Percentiles rank a stretch among this genome's conserved stretches.
phyloP scores from a whole-genome alignment of 2,113 vertebrate species.

The Entelurus aequoreus region DNA sequence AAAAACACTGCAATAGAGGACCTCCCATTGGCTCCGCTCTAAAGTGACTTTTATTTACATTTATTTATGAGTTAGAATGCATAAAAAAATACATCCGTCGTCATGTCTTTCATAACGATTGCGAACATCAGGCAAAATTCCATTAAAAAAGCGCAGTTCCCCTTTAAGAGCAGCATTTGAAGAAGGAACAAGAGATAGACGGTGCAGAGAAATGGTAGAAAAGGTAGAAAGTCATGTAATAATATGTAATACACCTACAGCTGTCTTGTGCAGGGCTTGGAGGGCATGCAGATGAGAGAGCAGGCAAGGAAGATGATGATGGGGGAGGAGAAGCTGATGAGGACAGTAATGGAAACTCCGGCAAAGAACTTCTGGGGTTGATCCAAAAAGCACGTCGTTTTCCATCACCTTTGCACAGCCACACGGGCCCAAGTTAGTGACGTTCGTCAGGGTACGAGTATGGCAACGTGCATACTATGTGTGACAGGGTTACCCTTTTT shows the following conservation, averaged over 20 bases:
- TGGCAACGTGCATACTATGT: background rate
- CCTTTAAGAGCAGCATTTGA: too few relatives aligned
- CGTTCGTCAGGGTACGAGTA: too few relatives aligned
- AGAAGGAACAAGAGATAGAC: background rate
- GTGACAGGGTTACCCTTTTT: constrained; percentile 84
- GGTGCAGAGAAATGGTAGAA: background rate
- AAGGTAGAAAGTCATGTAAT: constrained; percentile 6
- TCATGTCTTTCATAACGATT: too few relatives aligned
- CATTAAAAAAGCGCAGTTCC: too few relatives aligned
- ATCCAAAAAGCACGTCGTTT: constrained; percentile 88
- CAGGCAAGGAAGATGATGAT: constrained; percentile 56
- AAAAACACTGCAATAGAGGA: too few relatives aligned
- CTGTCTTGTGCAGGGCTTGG: constrained; percentile 56
- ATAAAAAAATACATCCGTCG: too few relatives aligned
- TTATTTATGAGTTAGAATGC: too few relatives aligned
- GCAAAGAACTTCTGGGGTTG: constrained; percentile 76
- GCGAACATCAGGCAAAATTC: too few relatives aligned
- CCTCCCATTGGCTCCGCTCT: too few relatives aligned
- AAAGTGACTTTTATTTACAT: too few relatives aligned
- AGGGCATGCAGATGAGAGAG: constrained; percentile 73
- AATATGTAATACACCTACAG: constrained; percentile 3
- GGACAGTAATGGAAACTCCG: constrained; percentile 39
- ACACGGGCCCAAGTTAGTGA: constrained; percentile 4
- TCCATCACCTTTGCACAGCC: constrained; percentile 81
- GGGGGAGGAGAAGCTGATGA: constrained; percentile 48